Base-by-base conservation (phyloP, 2,797 vertebrate genomes). In the Tauraco hartlaubi region DNA sequence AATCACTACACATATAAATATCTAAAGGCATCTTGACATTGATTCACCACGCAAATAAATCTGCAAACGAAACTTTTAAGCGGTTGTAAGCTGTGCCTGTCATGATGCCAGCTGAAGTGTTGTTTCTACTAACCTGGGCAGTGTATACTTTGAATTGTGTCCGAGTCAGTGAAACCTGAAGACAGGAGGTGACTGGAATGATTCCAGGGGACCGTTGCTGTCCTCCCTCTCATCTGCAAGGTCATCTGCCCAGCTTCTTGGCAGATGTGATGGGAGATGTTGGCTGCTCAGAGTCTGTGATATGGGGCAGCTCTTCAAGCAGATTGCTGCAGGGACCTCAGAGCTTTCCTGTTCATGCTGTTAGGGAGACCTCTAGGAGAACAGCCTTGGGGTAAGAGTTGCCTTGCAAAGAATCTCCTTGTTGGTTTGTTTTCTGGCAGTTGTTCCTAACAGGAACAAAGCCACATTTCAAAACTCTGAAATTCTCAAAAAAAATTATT, bases 1-100 rank as follows among this genome's bases (percentile, higher is more conserved):
- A 64, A 55, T 75, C 3, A 4, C 35, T 79, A 76, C 25, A 78
- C 4, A 3, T 64, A 64, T 41, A 83, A 85, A 67, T 93, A 75
- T 61, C 58, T 78, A 71, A 88, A 88, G 63, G 41, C 67, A 63
- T 84, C 86, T 87, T 64, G n/a, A 59, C 49, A 29, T 79, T 37
- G 18, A 63, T 85, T 96, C 67, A 46, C 48, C 17, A 16, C n/a
- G 61, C 29, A 77, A 92, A 81, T 79, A 96, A 96, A 94, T 85
- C 51, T 92, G 17, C 62, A 96, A 83, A 64, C 15, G 15, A 94
- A 80, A 81, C 31, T 94, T 59, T 59, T 74, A 90, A 73, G 63
- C 29, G 12, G 9, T 46, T 58, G 6, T 56, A 91, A 59, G 18
- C 33, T 76, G 43, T 77, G 61, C n/a, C 72, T 89, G 52, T 88